A percentile compares a stretch with the other conserved stretches of the same genome.
Conservation (phyloP, 2,113 vertebrate species). For the Serinus canaria region DNA sequence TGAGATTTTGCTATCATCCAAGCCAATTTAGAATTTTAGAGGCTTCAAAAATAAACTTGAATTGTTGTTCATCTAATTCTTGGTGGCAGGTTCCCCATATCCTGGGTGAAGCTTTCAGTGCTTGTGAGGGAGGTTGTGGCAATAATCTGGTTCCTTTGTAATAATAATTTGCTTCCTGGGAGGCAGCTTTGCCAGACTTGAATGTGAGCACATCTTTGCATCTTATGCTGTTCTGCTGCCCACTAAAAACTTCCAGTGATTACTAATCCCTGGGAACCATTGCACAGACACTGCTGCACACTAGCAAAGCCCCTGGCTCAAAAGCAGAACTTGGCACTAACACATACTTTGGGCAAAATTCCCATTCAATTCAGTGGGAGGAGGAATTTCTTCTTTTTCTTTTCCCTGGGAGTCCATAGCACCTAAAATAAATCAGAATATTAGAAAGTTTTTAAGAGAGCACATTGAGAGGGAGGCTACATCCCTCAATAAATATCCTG, state of each 20-base stretch:
- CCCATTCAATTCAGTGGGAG: background rate
- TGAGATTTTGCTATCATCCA: background rate
- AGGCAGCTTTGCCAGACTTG: background rate
- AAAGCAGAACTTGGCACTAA: background rate
- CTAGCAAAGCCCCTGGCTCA: background rate
- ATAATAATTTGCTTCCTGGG: background rate
- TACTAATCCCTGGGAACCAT: background rate
- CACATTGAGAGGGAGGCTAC: background rate
- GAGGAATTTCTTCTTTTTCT: background rate
- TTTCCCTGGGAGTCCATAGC: background rate
- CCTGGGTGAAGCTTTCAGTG: background rate
- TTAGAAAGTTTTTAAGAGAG: background rate
- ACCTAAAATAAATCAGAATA: background rate
- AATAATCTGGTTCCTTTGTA: background rate
- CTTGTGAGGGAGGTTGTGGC: background rate
- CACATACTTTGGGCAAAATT: background rate
- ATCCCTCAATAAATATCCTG: background rate
- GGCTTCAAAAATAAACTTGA: background rate
- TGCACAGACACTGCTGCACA: background rate
- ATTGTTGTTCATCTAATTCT: background rate
- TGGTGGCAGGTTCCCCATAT: background rate
- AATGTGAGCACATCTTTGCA: background rate
- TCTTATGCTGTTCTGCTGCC: background rate
- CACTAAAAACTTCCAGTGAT: background rate
- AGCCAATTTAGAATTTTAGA: background rate